These are phyloP conservation scores for Nemotelus pantherinus DNA, from an alignment of 2,888 invertebrate genomes.

Conservation along the genomic window DNA sequence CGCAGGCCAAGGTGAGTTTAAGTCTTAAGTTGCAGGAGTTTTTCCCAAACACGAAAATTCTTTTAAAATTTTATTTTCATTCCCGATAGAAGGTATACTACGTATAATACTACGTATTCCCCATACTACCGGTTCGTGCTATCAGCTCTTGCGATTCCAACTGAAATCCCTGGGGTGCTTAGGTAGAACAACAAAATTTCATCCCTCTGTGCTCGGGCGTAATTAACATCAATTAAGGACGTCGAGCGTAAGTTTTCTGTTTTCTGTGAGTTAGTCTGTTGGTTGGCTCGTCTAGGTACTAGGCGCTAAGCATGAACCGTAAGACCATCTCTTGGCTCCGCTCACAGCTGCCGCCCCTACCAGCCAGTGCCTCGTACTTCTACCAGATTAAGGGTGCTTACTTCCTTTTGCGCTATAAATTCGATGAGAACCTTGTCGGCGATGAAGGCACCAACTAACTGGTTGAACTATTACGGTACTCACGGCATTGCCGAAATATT, in stretches of 20 bases:
- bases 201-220: conserved; percentile 8
- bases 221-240: conserved; percentile 41
- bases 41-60: conserved; percentile 29
- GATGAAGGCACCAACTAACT: conserved; percentile 14
- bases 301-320: neutral
- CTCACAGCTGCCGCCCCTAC: neutral
- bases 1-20: neutral
- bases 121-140: neutral
- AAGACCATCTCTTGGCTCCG: neutral
- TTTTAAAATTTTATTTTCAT: conserved; percentile 23
- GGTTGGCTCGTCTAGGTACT: neutral
- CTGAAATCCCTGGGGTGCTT: conserved; percentile 16
- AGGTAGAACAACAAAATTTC: conserved; percentile 30
- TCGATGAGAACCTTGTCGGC: neutral
- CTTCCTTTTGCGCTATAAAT: conserved; percentile 19
- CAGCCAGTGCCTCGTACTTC: neutral
- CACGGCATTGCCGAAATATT: conserved; percentile 30
- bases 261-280: conserved; percentile 6
- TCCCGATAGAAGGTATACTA: neutral
- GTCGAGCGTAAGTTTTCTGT: conserved; percentile 39
- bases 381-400: conserved; percentile 10
- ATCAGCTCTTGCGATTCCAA: conserved; percentile 11
- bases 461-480: conserved; percentile 13
- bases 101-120: neutral
- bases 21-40: neutral